Conservation (phyloP, 2,797 vertebrate genomes). For the Holocentrus rufus region DNA sequence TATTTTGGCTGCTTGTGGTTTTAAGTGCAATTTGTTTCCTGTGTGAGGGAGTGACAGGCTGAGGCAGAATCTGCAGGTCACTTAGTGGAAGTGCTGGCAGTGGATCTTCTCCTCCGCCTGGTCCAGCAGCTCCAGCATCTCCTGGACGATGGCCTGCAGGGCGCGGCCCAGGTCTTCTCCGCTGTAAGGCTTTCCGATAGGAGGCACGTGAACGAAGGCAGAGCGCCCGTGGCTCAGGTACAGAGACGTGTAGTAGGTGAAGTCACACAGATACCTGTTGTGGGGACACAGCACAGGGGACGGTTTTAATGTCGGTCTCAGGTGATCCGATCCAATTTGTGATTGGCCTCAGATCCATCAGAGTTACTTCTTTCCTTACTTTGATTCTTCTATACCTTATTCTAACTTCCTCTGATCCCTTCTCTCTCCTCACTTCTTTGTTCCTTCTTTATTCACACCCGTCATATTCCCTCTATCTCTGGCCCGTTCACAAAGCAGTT, state of each 20-base stretch:
- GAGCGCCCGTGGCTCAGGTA: slow-evolving; percentile 90
- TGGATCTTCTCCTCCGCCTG: slow-evolving; percentile 83
- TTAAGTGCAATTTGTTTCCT: slow-evolving; percentile 75
- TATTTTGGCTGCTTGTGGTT: slow-evolving; percentile 73
- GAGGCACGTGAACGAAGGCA: slow-evolving; percentile 92
- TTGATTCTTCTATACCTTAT: no score
- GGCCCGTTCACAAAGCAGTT: no score
- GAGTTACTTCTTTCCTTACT: no score
- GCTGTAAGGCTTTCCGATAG: slow-evolving; percentile 89
- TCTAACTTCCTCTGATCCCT: no score
- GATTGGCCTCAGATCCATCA: no score
- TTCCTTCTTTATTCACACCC: no score
- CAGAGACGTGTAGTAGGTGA: slow-evolving; percentile 93
- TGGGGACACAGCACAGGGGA: neutral
- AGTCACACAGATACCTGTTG: slow-evolving; percentile 92
- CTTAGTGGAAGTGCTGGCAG: slow-evolving; percentile 80
- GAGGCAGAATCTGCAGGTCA: slow-evolving; percentile 66
- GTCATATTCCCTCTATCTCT: no score
- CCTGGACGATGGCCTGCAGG: slow-evolving; percentile 86
- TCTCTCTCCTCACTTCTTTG: no score
- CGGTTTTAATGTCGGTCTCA: no score
- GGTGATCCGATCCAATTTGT: no score
- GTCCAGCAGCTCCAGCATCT: slow-evolving; percentile 87
- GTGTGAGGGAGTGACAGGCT: slow-evolving; percentile 62
- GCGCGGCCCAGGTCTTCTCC: slow-evolving; percentile 90